phyloP scores from a whole-genome alignment of 2,888 invertebrate species.

The Cephus runcator region DNA sequence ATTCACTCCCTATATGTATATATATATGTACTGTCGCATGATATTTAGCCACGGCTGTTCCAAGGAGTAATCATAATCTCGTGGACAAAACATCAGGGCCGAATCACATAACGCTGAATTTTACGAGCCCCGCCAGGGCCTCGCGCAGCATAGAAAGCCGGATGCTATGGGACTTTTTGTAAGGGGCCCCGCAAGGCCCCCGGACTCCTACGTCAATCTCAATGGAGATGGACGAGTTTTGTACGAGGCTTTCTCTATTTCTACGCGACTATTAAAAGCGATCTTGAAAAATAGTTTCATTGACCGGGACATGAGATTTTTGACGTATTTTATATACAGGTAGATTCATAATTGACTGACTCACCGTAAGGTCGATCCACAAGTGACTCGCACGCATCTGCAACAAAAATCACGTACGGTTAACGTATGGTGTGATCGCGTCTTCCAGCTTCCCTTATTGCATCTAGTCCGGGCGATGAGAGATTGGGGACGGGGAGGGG shows the following conservation, averaged over 20 bases:
- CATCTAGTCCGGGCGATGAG: background rate
- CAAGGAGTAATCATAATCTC: constrained; percentile 56
- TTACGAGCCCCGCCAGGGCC: constrained; percentile 48
- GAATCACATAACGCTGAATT: constrained; percentile 55
- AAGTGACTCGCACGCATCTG: constrained; percentile 60
- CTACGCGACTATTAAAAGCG: background rate
- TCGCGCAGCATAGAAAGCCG: constrained; percentile 28
- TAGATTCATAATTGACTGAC: constrained; percentile 27
- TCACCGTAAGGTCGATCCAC: constrained; percentile 62
- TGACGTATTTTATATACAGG: background rate
- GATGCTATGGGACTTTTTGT: constrained; percentile 56
- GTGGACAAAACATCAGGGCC: constrained; percentile 56
- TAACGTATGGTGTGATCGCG: background rate
- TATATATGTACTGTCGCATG: constrained; percentile 46
- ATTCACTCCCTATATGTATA: background rate
- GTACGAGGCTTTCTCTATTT: background rate
- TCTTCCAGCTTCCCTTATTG: background rate
- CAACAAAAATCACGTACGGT: constrained; percentile 37
- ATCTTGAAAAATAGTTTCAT: background rate
- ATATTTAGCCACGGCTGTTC: constrained; percentile 59
- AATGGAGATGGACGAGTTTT: constrained; percentile 25
- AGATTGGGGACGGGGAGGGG: no score
- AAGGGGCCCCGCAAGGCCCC: constrained; percentile 27
- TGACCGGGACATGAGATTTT: background rate
- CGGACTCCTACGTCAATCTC: constrained; percentile 13